A percentile compares a stretch with the other conserved stretches of the same genome.
These are phyloP conservation scores for Eupithecia dodoneata DNA, from an alignment of 2,888 invertebrate genomes.

Conservation along the genomic window DNA sequence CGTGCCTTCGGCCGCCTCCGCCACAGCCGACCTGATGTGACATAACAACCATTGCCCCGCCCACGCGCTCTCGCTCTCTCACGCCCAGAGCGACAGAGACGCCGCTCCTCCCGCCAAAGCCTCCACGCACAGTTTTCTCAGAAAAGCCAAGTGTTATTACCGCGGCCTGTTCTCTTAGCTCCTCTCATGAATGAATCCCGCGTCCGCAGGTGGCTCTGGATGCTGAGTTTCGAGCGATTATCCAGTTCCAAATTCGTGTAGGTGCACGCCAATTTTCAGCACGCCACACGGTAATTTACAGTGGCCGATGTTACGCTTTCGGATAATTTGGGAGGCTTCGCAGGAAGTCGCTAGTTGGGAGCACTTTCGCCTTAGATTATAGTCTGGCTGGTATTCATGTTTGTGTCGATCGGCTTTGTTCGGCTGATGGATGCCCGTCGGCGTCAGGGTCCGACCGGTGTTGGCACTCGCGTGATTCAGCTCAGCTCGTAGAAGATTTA, in stretches of 20 bases:
- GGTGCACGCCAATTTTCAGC: conserved; percentile 73
- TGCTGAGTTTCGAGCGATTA: conserved; percentile 73
- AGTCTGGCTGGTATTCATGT: conserved; percentile 51
- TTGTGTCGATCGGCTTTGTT: conserved; percentile 59
- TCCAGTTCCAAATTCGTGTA: conserved; percentile 69
- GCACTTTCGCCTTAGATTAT: conserved; percentile 65
- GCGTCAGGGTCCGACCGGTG: conserved; percentile 59
- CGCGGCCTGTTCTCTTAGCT: conserved; percentile 75
- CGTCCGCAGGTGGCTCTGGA: conserved; percentile 72
- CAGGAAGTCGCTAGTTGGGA: conserved; percentile 74
- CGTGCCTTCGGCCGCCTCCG: conserved; percentile 62
- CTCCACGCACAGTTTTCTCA: conserved; percentile 74
- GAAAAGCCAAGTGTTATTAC: conserved; percentile 83
- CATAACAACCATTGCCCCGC: conserved; percentile 76
- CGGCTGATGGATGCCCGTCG: conserved; percentile 55
- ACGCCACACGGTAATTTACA: conserved; percentile 78
- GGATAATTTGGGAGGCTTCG: conserved; percentile 63
- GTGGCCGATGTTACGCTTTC: conserved; percentile 70
- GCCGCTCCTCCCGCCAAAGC: conserved; percentile 74
- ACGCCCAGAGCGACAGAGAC: conserved; percentile 65
- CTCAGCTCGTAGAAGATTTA: conserved; percentile 69
- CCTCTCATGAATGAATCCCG: conserved; percentile 77
- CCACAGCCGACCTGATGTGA: conserved; percentile 65
- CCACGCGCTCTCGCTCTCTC: conserved; percentile 74
- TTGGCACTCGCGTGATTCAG: conserved; percentile 77